Conservation (phyloP, 2,113 vertebrate genomes). For the Turnix velox region DNA sequence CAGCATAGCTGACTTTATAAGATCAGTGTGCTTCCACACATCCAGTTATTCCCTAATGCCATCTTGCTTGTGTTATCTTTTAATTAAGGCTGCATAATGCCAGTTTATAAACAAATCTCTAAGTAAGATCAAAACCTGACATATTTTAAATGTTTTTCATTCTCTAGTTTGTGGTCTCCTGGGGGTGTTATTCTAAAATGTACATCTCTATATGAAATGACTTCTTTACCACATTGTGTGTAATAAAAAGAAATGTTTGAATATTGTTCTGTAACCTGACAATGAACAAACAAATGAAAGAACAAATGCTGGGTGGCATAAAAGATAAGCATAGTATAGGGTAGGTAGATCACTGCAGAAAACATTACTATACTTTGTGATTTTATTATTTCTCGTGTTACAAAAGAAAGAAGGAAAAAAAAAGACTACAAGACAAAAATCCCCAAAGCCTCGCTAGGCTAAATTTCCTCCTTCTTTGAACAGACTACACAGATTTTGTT, state of each 20-base stretch:
- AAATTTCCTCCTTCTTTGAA: conserved; percentile 81
- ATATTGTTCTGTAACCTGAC: conserved; percentile 72
- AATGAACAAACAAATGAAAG: conserved; percentile 71
- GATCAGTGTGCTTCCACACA: conserved; percentile 47
- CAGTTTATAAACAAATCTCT: conserved; percentile 74
- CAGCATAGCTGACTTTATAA: conserved; percentile 65
- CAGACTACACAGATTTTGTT: conserved; percentile 83
- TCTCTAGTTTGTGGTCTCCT: conserved; percentile 67
- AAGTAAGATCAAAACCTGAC: conserved; percentile 74
- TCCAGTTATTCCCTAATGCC: conserved; percentile 39
- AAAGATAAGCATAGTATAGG: neutral
- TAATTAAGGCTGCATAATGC: conserved; percentile 74
- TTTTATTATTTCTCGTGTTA: conserved; percentile 59
- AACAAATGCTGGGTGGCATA: conserved; percentile 43
- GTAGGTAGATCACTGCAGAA: conserved; percentile 32
- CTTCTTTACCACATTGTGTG: conserved; percentile 48
- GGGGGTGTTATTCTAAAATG: conserved; percentile 63
- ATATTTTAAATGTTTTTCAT: conserved; percentile 68
- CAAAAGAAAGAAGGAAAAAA: conserved; percentile 31
- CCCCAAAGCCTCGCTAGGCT: conserved; percentile 77
- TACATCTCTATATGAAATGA: conserved; percentile 65
- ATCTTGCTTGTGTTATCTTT: conserved; percentile 68
- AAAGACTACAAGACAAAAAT: conserved; percentile 71
- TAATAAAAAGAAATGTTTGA: conserved; percentile 72
- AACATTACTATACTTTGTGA: conserved; percentile 19